phyloP scores from a whole-genome alignment of 2,113 vertebrate species.

The Pogona vitticeps region DNA sequence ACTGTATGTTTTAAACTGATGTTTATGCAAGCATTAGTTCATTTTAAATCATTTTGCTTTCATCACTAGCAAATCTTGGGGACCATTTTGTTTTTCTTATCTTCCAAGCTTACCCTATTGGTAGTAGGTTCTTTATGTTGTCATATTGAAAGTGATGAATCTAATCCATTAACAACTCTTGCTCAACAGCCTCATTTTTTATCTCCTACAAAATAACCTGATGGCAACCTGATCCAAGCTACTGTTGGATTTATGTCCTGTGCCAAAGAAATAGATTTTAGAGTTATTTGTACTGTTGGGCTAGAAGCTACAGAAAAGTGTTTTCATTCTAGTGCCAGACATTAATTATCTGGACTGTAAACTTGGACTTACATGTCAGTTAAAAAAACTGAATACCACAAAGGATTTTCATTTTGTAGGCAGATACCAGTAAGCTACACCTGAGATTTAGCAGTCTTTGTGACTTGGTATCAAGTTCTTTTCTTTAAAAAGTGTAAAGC shows the following conservation, averaged over 20 bases:
- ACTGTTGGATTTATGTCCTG: neutral
- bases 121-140: neutral
- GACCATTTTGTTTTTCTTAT: conserved; percentile 19
- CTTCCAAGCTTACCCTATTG: conserved; percentile 21
- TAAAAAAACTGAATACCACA: conserved; percentile 5
- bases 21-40: conserved; percentile 9
- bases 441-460: conserved; percentile 42
- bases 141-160: neutral
- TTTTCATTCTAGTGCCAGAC: neutral
- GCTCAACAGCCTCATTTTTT: neutral
- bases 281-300: neutral
- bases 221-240: neutral
- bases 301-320: conserved; percentile 4
- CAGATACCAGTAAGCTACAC: conserved; percentile 40
- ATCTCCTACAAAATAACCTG: neutral
- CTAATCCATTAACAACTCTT: neutral
- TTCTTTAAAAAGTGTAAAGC: conserved; percentile 47
- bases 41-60: neutral
- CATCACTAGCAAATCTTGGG: conserved; percentile 41
- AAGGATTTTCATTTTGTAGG: conserved; percentile 20
- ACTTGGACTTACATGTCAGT: conserved; percentile 5
- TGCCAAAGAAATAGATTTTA: neutral
- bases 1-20: conserved; percentile 28
- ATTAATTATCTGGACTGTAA: conserved; percentile 10
- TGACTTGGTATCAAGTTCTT: conserved; percentile 43